Percentiles rank a stretch among this genome's conserved stretches.
Evolutionary conservation across 2,797 vertebrate species (phyloP).

Genomic region (Gallinago solitaria): DNA sequence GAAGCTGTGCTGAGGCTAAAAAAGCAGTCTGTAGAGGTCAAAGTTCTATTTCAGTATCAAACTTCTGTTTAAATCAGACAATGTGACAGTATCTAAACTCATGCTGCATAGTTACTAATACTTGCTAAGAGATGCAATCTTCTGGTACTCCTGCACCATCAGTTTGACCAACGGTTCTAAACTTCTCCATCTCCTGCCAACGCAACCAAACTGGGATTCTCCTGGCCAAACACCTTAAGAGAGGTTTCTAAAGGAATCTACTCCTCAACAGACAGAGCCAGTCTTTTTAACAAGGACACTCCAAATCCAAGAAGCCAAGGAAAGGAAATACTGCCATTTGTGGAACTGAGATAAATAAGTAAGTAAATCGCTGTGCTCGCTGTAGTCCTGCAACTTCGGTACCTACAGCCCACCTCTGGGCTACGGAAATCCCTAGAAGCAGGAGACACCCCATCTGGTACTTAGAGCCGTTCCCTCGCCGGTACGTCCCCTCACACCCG

Average conservation of each 20-base stretch:
- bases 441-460: rapidly evolving
- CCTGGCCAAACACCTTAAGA: neutral
- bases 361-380: neutral
- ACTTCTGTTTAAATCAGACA: neutral
- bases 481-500: neutral
- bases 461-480: rapidly evolving
- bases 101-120: neutral
- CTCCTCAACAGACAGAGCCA: neutral
- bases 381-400: neutral
- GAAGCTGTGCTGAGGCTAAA: neutral
- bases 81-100: neutral
- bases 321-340: neutral
- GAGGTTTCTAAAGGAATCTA: neutral
- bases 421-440: neutral
- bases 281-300: neutral
- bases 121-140: neutral
- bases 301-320: neutral
- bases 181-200: neutral
- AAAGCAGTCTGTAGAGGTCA: neutral
- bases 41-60: neutral
- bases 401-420: neutral
- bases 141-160: neutral
- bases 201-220: neutral
- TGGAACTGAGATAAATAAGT: too few species aligned
- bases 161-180: neutral